A percentile compares a stretch with the other conserved stretches of the same genome.
Evolutionary conservation across 2,797 vertebrate species (phyloP).

Genomic region (Gadopsis bispinosus): DNA sequence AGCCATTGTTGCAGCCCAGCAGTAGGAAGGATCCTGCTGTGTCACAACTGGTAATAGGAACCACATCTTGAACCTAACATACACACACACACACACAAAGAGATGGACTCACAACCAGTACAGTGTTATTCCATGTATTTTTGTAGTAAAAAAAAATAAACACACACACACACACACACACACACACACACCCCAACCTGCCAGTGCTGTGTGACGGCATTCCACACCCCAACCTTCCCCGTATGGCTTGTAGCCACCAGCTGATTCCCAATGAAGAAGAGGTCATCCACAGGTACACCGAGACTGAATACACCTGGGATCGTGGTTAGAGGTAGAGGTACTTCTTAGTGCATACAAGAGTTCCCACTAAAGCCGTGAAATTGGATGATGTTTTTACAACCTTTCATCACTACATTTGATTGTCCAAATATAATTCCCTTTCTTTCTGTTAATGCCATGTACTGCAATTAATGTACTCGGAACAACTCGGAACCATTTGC

Average conservation of each 20-base stretch:
- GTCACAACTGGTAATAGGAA: constrained; percentile 97
- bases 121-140: background rate
- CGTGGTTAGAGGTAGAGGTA: background rate
- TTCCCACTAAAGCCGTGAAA: background rate
- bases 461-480: background rate
- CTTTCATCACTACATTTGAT: background rate
- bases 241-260: constrained; percentile 98
- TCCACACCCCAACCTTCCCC: constrained; percentile 99
- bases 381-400: background rate
- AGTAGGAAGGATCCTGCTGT: constrained; percentile 96
- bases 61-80: constrained; percentile 95
- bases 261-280: constrained; percentile 99
- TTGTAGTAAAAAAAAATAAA: background rate
- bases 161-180: background rate
- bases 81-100: constrained; percentile 16
- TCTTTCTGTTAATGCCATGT: background rate
- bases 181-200: constrained; percentile 83
- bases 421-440: background rate
- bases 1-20: constrained; percentile 96
- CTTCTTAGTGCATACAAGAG: background rate
- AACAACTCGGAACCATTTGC: background rate
- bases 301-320: constrained; percentile 93
- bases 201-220: constrained; percentile 98
- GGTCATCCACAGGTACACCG: constrained; percentile 94
- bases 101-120: background rate